Conservation (phyloP, 2,888 invertebrate species). For the Parelbella ahira region DNA sequence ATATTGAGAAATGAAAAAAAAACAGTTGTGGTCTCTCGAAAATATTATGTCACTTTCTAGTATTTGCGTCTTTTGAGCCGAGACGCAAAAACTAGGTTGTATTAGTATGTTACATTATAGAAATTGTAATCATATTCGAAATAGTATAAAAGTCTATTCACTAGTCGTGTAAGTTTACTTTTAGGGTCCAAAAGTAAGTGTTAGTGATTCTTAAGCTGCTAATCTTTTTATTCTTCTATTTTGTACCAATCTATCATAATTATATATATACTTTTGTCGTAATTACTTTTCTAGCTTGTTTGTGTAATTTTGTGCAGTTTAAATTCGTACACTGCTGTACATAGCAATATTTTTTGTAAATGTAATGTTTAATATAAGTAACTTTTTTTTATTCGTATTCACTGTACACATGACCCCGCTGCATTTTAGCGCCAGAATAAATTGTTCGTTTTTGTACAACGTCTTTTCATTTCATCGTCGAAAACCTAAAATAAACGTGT, state of each 20-base stretch:
- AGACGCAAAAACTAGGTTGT: constrained; percentile 55
- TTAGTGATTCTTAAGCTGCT: constrained; percentile 14
- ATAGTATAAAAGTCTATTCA: constrained; percentile 1
- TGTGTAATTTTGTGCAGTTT: constrained; percentile 13
- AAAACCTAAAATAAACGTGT: too few species aligned
- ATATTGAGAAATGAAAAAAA: neutral
- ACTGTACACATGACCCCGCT: neutral
- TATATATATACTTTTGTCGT: constrained; percentile 2
- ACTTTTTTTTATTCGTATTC: constrained; percentile 4
- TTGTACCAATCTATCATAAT: too few species aligned
- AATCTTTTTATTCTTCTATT: constrained; percentile 12
- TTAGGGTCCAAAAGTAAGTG: constrained; percentile 22
- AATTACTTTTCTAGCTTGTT: neutral
- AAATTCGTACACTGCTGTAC: constrained; percentile 1
- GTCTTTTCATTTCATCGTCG: constrained; percentile 7
- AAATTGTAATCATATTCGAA: too few species aligned
- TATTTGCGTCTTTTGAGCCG: constrained; percentile 68
- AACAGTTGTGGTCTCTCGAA: neutral
- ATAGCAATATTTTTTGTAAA: constrained; percentile 3
- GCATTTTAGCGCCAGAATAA: constrained; percentile 9
- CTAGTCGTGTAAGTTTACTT: constrained; percentile 11
- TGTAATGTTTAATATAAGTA: constrained; percentile 15
- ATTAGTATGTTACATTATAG: constrained; percentile 3
- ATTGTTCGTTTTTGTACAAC: neutral
- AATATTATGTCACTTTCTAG: constrained; percentile 37